Base-by-base conservation (phyloP, 1,140 invertebrate genomes). In the Muscidifurax raptorellus region DNA sequence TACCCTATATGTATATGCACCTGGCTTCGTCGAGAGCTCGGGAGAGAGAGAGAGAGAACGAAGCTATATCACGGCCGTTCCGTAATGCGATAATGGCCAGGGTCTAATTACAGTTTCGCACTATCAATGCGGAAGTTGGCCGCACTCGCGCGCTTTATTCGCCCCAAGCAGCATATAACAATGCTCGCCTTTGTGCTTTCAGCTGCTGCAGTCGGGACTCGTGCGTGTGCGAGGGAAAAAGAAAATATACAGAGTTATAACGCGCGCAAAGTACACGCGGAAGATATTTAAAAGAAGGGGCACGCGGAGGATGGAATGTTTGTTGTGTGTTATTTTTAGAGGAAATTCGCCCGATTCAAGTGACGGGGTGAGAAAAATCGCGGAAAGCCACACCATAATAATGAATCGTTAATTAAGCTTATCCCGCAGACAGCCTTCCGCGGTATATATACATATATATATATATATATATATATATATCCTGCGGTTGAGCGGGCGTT, bases 91-190 rank as follows among this genome's bases (percentile, higher is more conserved):
- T 81, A 81, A 81, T 40, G 36, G 32, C 66, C 36, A 13, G 25
- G 80, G 30, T 32, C 72, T 77, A 83, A 83, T 83, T 83, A 69
- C 66, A 47, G 13, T 78, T 69, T 44, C 40, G 28, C 36, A 40
- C 82, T 28, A 83, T 77, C 25, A 30, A 82, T 82, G 80, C 36
- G 25, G 12, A 59, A 30, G 25, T 69, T 71, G 25, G 25, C 12
- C 22, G 67, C 30, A 27, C 44, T 67, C 30, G 22, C 1, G 22
- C 36, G n/a, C 36, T 40, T 80, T 80, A 80, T 69, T 80, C n/a
- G 27, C 28, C 44, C 18, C 5, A n/a, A n/a, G 40, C n/a, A 18
- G 22, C 13, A 81, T 72, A 81, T 72, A 81, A 72, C 79, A 81
- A 59, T 72, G 30, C 67, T 12, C 13, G n/a, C 40, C 27, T 72